Evolutionary conservation across 2,888 invertebrate genomes (phyloP).

Genomic region (Erannis defoliaria): DNA sequence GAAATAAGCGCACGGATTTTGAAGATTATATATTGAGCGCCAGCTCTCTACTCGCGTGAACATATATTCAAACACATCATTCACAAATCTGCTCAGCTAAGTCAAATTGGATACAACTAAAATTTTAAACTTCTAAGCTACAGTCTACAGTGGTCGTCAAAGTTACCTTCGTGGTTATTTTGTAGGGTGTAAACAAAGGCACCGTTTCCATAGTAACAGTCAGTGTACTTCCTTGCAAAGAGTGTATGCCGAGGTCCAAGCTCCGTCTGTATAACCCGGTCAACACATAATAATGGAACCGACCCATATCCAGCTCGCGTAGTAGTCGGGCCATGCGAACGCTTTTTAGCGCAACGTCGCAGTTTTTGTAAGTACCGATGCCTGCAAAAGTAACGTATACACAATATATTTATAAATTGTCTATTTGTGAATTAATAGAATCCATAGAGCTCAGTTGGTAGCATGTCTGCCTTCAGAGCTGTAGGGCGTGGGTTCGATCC

Average conservation of each 20-base stretch:
- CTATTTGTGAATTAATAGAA: too few relatives aligned
- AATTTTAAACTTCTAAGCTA: too few relatives aligned
- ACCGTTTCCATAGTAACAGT: constrained; percentile 58
- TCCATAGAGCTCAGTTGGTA: too few relatives aligned
- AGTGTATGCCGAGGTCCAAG: constrained; percentile 57
- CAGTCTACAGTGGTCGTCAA: too few relatives aligned
- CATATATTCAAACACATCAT: too few relatives aligned
- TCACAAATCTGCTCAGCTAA: too few relatives aligned
- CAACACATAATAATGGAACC: constrained; percentile 73
- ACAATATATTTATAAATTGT: not conserved
- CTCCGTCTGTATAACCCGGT: constrained; percentile 71
- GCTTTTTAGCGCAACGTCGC: constrained; percentile 61
- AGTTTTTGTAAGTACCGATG: constrained; percentile 74
- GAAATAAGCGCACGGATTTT: too few relatives aligned
- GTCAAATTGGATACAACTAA: too few relatives aligned
- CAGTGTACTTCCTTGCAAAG: constrained; percentile 74
- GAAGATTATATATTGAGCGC: too few relatives aligned
- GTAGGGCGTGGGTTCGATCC: too few relatives aligned
- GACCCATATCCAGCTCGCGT: constrained; percentile 75
- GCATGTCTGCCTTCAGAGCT: too few relatives aligned
- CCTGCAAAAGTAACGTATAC: constrained; percentile 53
- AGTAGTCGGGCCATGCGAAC: constrained; percentile 69
- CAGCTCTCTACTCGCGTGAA: too few relatives aligned
- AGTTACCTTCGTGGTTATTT: constrained; percentile 73
- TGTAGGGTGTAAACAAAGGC: constrained; percentile 69